Evolutionary conservation across 2,797 vertebrate genomes (phyloP).

Genomic region (Danio choprae): DNA sequence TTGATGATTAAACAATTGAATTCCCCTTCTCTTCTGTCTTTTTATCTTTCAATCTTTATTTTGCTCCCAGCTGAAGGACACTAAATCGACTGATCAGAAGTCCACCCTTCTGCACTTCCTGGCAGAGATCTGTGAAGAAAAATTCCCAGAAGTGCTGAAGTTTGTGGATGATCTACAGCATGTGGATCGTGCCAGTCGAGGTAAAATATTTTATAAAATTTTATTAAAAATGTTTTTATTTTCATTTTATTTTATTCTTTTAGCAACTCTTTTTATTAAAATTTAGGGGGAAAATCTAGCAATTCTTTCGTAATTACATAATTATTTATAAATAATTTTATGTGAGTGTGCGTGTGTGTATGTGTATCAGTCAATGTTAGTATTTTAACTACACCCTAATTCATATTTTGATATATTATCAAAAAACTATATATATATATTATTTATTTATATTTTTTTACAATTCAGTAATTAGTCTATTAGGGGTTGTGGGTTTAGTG

Average conservation of each 20-base stretch:
- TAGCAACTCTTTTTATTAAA: too few relatives aligned
- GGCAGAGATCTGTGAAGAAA: constrained; percentile 90
- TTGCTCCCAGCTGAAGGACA: constrained; percentile 88
- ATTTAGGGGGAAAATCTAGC: too few relatives aligned
- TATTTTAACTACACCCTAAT: not conserved
- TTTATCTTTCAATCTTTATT: not conserved
- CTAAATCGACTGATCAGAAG: constrained; percentile 93
- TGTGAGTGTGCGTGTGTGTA: too few relatives aligned
- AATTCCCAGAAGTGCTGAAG: constrained; percentile 84
- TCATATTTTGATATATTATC: not conserved
- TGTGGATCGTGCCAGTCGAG: constrained; percentile 95
- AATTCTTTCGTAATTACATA: too few relatives aligned
- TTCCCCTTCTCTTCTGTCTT: not conserved
- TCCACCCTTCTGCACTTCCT: constrained; percentile 95
- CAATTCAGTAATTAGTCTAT: not conserved
- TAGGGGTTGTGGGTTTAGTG: not conserved
- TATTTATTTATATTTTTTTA: not conserved
- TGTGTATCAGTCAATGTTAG: too few relatives aligned
- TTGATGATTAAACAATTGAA: constrained; percentile 3
- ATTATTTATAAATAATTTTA: too few relatives aligned
- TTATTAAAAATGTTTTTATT: too few relatives aligned
- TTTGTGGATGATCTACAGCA: constrained; percentile 90
- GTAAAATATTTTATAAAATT: constrained; percentile 72
- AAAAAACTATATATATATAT: too few relatives aligned
- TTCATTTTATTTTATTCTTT: too few relatives aligned